Conservation (phyloP, 2,797 vertebrate species). For the Rhabdophis nuchalis region DNA sequence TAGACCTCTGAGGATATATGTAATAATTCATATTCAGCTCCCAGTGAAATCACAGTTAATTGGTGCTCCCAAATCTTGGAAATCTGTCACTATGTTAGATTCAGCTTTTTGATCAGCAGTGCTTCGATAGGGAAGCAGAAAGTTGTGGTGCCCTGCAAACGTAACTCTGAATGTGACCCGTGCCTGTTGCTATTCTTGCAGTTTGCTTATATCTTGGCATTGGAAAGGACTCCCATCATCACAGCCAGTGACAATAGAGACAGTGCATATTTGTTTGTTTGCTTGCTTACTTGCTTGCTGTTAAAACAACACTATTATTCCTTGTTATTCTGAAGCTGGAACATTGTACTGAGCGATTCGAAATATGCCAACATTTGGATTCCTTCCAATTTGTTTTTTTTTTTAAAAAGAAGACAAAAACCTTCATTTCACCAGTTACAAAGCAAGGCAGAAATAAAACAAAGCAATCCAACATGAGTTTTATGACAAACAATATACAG, state of each 20-base stretch:
- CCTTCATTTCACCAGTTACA: slow-evolving; percentile 23
- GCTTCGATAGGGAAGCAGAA: not conserved
- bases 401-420: not conserved
- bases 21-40: not conserved
- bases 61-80: not conserved
- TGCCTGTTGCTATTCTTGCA: not conserved
- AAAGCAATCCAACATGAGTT: not conserved
- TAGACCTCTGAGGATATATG: not conserved
- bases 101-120: not conserved
- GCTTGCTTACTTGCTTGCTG: not conserved
- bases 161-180: not conserved
- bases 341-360: not conserved
- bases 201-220: not conserved
- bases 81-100: not conserved
- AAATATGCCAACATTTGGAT: slow-evolving; percentile 11
- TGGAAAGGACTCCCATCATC: not conserved
- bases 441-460: not conserved
- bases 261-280: not conserved
- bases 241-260: not conserved
- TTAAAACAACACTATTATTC: slow-evolving; percentile 1
- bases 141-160: not conserved
- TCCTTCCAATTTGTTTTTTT: not conserved
- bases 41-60: not conserved
- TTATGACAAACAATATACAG: not conserved
- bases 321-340: not conserved